These are phyloP conservation scores for Pardalotus punctatus DNA, from an alignment of 2,113 vertebrate species.

Conservation along the genomic window DNA sequence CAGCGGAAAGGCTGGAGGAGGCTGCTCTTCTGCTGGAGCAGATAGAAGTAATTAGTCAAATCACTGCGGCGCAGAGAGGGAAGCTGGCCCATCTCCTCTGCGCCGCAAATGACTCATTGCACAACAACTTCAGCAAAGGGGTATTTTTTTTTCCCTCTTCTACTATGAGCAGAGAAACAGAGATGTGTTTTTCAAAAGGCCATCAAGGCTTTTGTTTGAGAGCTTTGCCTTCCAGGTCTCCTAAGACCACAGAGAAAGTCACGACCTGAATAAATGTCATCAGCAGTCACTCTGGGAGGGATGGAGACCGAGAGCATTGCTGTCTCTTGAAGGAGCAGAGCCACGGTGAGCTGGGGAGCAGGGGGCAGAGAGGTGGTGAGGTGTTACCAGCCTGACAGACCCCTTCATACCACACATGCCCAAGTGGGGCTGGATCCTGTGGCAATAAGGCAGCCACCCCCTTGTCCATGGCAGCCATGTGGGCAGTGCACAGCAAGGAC, in stretches of 20 bases:
- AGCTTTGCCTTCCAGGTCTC: background rate
- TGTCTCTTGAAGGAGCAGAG: background rate
- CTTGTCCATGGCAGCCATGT: rapidly evolving
- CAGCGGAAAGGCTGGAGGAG: background rate
- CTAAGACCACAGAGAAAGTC: background rate
- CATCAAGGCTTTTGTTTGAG: background rate
- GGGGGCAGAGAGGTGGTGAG: background rate
- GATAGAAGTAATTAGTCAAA: constrained; percentile 46
- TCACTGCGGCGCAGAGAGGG: background rate
- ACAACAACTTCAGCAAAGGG: background rate
- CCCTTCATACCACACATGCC: rapidly evolving
- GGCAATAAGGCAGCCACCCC: background rate
- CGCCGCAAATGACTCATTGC: background rate
- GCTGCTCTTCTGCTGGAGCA: constrained; percentile 21
- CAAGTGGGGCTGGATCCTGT: background rate
- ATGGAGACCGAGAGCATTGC: background rate
- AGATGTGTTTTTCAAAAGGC: background rate
- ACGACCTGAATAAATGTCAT: background rate
- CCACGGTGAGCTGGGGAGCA: background rate
- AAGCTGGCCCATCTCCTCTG: background rate
- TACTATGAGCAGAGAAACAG: background rate
- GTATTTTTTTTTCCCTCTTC: background rate
- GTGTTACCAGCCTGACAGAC: background rate
- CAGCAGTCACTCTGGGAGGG: background rate
- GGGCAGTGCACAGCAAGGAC: background rate